A percentile compares a stretch with the other conserved stretches of the same genome.
Evolutionary conservation across 2,888 invertebrate species (phyloP).

Genomic region (Tuta absoluta): DNA sequence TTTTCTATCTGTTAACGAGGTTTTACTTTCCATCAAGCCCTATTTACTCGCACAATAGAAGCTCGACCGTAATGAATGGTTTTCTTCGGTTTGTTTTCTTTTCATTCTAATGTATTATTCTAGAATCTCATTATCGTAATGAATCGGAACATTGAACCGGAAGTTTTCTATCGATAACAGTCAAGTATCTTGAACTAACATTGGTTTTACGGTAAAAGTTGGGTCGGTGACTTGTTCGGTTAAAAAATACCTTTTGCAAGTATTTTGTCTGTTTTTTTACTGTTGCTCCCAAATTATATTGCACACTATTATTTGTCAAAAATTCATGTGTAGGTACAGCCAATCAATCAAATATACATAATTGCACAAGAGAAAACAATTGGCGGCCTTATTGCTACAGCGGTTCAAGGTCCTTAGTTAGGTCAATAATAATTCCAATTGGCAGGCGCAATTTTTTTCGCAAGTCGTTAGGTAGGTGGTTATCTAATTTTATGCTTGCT

Average conservation of each 20-base stretch:
- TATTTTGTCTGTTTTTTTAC: neutral
- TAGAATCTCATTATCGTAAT: slow-evolving; percentile 31
- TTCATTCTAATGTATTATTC: slow-evolving; percentile 37
- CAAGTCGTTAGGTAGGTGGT: too few relatives aligned
- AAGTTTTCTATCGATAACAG: slow-evolving; percentile 20
- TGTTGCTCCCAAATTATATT: neutral
- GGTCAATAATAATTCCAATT: too few relatives aligned
- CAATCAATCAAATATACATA: too few relatives aligned
- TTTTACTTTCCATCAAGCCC: slow-evolving; percentile 3
- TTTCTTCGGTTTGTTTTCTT: slow-evolving; percentile 36
- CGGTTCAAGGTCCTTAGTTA: too few relatives aligned
- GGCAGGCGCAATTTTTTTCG: too few relatives aligned
- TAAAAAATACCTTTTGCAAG: neutral
- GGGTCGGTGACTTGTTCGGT: slow-evolving; percentile 10
- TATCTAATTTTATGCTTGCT: neutral
- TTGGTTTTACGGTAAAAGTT: slow-evolving; percentile 16
- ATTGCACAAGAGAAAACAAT: too few relatives aligned
- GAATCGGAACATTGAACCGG: slow-evolving; percentile 7
- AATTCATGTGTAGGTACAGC: too few relatives aligned
- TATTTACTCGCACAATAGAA: slow-evolving; percentile 1
- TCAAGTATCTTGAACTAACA: slow-evolving; percentile 14
- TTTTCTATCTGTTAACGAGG: neutral
- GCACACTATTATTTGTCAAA: neutral
- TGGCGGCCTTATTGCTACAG: too few relatives aligned
- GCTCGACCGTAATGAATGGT: slow-evolving; percentile 36